These are phyloP conservation scores for Mimumesa dahlbomi DNA, from an alignment of 2,888 invertebrate species.

Conservation along the genomic window DNA sequence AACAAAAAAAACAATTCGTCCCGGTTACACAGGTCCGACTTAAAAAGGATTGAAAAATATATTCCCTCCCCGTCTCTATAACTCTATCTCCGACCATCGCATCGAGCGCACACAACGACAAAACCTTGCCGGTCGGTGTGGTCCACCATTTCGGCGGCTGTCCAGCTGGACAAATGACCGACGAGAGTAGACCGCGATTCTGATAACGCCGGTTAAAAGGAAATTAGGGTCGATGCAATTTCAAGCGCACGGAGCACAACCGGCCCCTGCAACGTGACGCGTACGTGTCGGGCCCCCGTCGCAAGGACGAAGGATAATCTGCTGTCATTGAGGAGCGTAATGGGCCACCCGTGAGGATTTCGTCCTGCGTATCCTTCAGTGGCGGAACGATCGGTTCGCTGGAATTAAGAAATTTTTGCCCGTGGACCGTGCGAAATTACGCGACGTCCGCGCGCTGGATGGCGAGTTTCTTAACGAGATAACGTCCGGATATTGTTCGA, in stretches of 20 bases:
- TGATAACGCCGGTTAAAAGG: conserved; percentile 64
- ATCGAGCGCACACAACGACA: conserved; percentile 12
- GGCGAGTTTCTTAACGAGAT: conserved; percentile 17
- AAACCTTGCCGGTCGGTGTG: conserved; percentile 43
- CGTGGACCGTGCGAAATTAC: conserved; percentile 55
- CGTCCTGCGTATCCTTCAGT: conserved; percentile 15
- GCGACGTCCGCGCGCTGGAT: conserved; percentile 24
- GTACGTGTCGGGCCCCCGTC: conserved; percentile 27
- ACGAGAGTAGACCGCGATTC: conserved; percentile 27
- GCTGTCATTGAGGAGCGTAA: conserved; percentile 66
- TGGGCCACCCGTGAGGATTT: conserved; percentile 68
- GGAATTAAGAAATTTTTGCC: conserved; percentile 71
- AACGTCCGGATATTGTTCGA: conserved; percentile 36
- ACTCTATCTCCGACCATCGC: conserved; percentile 1
- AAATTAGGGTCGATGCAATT: conserved; percentile 66
- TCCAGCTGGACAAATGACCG: conserved; percentile 58
- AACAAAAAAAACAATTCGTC: no score
- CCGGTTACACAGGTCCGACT: no score
- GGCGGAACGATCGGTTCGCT: conserved; percentile 41
- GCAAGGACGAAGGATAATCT: conserved; percentile 64
- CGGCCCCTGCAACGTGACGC: conserved; percentile 17
- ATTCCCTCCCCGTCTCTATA: background rate
- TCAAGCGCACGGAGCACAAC: conserved; percentile 22
- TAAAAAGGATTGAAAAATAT: no score
- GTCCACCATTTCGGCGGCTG: conserved; percentile 63